Conservation (phyloP, 2,113 vertebrate genomes). For the Vulpes vulpes region DNA sequence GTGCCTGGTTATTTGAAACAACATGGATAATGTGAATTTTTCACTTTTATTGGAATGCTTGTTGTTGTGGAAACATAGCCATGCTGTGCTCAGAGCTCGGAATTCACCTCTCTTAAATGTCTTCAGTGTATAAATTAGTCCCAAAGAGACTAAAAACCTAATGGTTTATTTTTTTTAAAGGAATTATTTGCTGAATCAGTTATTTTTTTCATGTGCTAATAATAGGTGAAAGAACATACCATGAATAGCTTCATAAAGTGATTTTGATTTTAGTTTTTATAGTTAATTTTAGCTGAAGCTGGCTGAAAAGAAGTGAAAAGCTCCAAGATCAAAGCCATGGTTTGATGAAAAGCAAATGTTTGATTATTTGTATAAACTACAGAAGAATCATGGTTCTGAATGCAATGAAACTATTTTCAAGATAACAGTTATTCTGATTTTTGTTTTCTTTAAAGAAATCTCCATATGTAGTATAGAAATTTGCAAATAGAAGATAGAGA, state of each 20-base stretch:
- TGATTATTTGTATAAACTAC: slow-evolving; percentile 58
- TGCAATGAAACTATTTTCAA: slow-evolving; percentile 71
- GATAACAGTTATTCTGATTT: slow-evolving; percentile 65
- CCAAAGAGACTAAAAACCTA: slow-evolving; percentile 66
- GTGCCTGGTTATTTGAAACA: slow-evolving; percentile 46
- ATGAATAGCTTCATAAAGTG: slow-evolving; percentile 70
- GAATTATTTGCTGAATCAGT: slow-evolving; percentile 73
- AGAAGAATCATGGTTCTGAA: slow-evolving; percentile 51
- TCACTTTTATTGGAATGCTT: slow-evolving; percentile 51
- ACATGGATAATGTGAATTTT: slow-evolving; percentile 5
- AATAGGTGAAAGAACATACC: slow-evolving; percentile 64
- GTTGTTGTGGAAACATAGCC: slow-evolving; percentile 5
- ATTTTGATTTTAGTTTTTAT: slow-evolving; percentile 71
- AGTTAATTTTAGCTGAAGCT: slow-evolving; percentile 68
- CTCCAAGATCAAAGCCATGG: slow-evolving; percentile 60
- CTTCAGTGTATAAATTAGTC: slow-evolving; percentile 65
- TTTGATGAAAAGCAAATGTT: slow-evolving; percentile 70
- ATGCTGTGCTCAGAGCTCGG: slow-evolving; percentile 23
- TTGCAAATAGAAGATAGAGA: slow-evolving; percentile 73
- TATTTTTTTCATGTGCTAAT: slow-evolving; percentile 71
- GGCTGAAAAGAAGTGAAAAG: slow-evolving; percentile 63
- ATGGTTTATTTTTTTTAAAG: slow-evolving; percentile 59
- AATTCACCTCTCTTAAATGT: slow-evolving; percentile 64
- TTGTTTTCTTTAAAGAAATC: slow-evolving; percentile 66
- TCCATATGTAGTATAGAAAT: slow-evolving; percentile 49